Base-by-base conservation (phyloP, 2,888 invertebrate genomes). In the Caenorhabditis macrosperma region DNA sequence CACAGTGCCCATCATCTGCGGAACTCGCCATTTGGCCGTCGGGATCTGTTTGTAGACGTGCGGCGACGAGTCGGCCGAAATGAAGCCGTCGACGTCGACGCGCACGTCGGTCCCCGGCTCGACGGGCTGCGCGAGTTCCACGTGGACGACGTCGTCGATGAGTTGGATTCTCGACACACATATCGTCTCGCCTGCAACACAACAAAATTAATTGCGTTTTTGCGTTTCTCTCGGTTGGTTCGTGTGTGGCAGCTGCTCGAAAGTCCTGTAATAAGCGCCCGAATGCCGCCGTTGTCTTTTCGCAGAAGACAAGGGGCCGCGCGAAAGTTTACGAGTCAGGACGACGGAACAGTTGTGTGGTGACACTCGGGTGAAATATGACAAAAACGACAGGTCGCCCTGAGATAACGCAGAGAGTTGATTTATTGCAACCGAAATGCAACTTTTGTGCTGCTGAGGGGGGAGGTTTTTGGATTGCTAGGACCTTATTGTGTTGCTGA, bases 1-100 rank as follows among this genome's bases (percentile, higher is more conserved):
- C 6, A 75, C 46, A 0, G 79, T 77, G 3, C 84, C 84, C 20
- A 84, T 35, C 79, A 84, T 81, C 17, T 68, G 72, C 20, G 82
- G 82, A 15, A 75, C 74, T 28, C 77, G 46, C 74, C 81, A 64
- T 48, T 81, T 77, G 5, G 63, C 60, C 0, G 69, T 80, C 9
- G 80, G 71, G 7, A 80, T 61, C 38, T 80, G 80, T 60, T 80
- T 80, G 50, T 71, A 80, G 7, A 80, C 55, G 41, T 76, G 60
- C 22, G 69, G 38, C 38, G 50, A 60, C 3, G 54, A 44, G 33
- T 80, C 80, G 26, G 66, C 69, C 12, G 80, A 75, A 20, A 80
- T 67, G 67, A 76, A 80, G 2, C 64, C 69, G 30, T 76, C 50
- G 35, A 80, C 57, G 26, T 80, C 80, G 35, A 80, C 30, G n/a